Base-by-base conservation (phyloP, 2,797 vertebrate genomes). In the Schizopygopsis malacanthus region DNA sequence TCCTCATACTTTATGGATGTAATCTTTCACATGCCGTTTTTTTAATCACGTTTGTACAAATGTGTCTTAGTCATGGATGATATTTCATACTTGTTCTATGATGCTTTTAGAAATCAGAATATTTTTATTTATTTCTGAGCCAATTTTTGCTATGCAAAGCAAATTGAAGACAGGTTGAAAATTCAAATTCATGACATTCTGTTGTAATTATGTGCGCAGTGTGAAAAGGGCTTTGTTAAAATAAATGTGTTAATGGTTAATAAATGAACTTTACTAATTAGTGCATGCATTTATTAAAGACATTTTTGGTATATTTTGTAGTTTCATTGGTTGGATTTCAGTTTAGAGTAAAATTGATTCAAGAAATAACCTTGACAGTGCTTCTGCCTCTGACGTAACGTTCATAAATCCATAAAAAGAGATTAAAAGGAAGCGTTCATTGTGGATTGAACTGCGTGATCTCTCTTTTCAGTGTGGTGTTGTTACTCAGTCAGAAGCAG, bases 401-500 rank as follows among this genome's bases (percentile, higher is more conserved):
- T 47, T 45, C 25, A 37, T 33, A 70, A 67, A 56, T 33, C 4
- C 39, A 61, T 39, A 79, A 69, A 73, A 84, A 47, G 50, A 79
- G 75, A 59, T 79, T 71, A 59, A 69, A 63, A 77, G 39, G 15
- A 25, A 67, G 33, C 0, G 79, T 70, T 88, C 52, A 90, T 83
- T 89, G 33, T 0, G 63, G 54, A 73, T 79, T 77, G 70, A 72
- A 45, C n/a, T 22, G 12, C 1, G n/a, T 33, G 15, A 41, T 56
- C 52, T 76, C 80, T 50, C 45, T 50, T 12, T 90, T n/a, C 90
- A 99, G 98, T 92, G 95, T 95, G 88, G 98, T 99, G 84, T 94
- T 98, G 81, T 92, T 99, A 79, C 94, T 99, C 82, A 97, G 96
- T 91, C 98, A 99, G 92, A 99, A 97, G 85, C 97, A 99, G 78